phyloP scores from a whole-genome alignment of 2,113 vertebrate genomes.

The Sitta europaea region DNA sequence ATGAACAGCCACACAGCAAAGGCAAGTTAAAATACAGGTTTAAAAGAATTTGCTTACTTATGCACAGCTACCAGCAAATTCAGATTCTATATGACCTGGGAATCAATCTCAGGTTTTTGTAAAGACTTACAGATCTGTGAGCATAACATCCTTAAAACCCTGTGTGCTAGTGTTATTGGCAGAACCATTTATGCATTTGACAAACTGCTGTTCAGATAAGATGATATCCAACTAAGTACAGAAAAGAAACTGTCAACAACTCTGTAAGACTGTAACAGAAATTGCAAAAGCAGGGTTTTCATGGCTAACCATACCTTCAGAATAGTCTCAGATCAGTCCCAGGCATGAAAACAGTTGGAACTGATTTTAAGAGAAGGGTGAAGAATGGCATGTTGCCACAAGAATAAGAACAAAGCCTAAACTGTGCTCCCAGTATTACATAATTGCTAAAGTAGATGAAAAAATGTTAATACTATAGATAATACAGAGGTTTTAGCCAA shows the following conservation, averaged over 20 bases:
- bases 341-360: slow-evolving; percentile 49
- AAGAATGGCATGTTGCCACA: not conserved
- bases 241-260: slow-evolving; percentile 32
- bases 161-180: not conserved
- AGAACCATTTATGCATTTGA: slow-evolving; percentile 4
- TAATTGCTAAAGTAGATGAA: not conserved
- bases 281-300: not conserved
- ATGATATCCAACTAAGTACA: not conserved
- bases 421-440: not conserved
- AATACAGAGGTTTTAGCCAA: not conserved
- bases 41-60: not conserved
- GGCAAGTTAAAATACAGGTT: not conserved
- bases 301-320: not conserved
- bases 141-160: not conserved
- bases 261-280: not conserved
- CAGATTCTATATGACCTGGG: not conserved
- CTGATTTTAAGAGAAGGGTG: slow-evolving; percentile 1
- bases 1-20: not conserved
- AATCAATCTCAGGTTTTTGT: not conserved
- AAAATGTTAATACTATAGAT: not conserved
- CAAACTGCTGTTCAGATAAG: slow-evolving; percentile 26
- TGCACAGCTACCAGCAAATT: not conserved
- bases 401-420: slow-evolving; percentile 5
- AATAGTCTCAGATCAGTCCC: slow-evolving; percentile 15
- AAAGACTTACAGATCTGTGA: not conserved